Evolutionary conservation across 1,140 invertebrate species (phyloP), one percentile per base, ranked within the genome.

Genomic region (Patella vulgata): DNA sequence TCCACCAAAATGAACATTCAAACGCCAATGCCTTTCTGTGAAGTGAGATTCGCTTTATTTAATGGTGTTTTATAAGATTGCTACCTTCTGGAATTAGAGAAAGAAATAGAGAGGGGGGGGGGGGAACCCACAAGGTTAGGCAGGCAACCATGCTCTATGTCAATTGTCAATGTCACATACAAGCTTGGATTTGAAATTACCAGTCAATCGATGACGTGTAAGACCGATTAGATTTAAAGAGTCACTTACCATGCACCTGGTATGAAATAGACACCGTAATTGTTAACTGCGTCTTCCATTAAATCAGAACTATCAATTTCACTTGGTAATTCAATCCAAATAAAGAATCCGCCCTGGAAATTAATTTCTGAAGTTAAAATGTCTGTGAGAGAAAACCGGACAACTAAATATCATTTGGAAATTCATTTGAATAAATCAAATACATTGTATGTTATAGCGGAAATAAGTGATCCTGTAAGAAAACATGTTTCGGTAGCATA

Each of bases 271-370:
- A 89, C 74, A 68, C 81, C 82, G 42, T 82, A 73, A 19, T 82
- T 75, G 11, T 81, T 48, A 47, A 80, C 70, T 36, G 83, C 84
- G 79, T 85, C 84, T 21, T 64, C 66, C 51, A 85, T 63, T 27
- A 87, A 82, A 36, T 81, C 50, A 4, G 25, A 51, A 5, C 73
- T 76, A 71, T 87, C 77, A 46, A 62, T 61, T 77, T 82, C 73
- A 69, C 52, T 71, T 51, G 1, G 87, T 85, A 51, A 88, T 66
- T 61, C 78, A 71, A 89, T 75, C 88, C 88, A 89, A 46, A 89
- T 75, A 64, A 89, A 89, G 63, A 88, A 89, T 27, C 88, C 89
- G 3, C 89, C 88, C 57, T 70, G 86, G 11, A 60, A 43, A 51
- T 39, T n/a, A n/a, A 52, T 47, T 33, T 17, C n/a, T n/a, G n/a